Base-by-base conservation (phyloP, 2,113 vertebrate genomes). In the Caranx melampygus region DNA sequence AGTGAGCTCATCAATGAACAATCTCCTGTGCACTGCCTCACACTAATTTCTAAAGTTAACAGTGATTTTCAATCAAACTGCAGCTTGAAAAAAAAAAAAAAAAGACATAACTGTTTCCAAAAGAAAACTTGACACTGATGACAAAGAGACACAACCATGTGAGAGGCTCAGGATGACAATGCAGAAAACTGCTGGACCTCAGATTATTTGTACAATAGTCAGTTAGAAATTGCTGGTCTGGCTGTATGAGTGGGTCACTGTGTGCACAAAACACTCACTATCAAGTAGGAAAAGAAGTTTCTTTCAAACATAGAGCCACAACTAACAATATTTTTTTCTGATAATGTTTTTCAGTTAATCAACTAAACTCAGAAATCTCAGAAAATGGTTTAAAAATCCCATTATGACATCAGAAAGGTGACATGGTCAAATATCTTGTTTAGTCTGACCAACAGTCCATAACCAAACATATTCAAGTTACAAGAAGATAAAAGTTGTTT, bases 21-120 rank as follows among this genome's bases (percentile, higher is more conserved):
- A 66, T 34, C 11, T 4, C 44, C 58, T 1, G 16, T 31, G 16
- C 31, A 4, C 16, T 12, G 21, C 55, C n/a, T 55, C 16, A 18
- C 16, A 47, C 7, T 6, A 9, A 31, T 57, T 63, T 79, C 31
- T 58, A 20, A 49, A 20, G 15, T 6, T 49, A 18, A 18, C 15
- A 13, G 20, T 33, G 33, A 34, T 15, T 64, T 33, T 34, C 26
- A 54, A 54, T 71, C 40, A 42, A 0, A 14, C 21, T 3, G n/a
- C 9, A 69, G 58, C 42, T 65, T 49, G 18, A 40, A 33, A 52
- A 9, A 10, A 9, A 21, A 3, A n/a, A 11, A 1, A 34, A 3
- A 78, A 40, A 72, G 16, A 78, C 42, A 26, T 31, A 65, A 57
- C 20, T 20, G 34, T 67, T 67, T 67, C 44, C n/a, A 12, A 58